Evolutionary conservation across 2,113 vertebrate species (phyloP), one percentile per base, ranked within the genome.

Genomic region (Gobius niger): DNA sequence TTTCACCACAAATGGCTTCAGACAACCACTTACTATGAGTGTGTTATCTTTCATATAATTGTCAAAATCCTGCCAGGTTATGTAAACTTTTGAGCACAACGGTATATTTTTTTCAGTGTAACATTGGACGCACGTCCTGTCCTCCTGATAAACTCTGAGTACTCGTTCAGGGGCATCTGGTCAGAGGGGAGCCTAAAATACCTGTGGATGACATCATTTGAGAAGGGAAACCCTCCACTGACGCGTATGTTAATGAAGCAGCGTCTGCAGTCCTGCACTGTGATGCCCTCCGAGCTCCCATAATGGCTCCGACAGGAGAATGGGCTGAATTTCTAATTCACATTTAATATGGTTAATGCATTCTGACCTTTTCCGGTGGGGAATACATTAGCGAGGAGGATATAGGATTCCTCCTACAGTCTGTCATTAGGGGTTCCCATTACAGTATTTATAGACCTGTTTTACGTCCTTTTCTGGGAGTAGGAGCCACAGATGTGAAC

Each of bases 331-430:
- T 77, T 67, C 57, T 73, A 76, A 72, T 78, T 86, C 65, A 54
- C 72, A 80, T 82, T 70, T 72, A 19, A 81, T 84, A 63, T 7
- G 56, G 60, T 82, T 83, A 82, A 84, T 84, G 85, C 75, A 72
- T 82, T 76, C 46, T 41, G 57, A 75, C 24, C n/a, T 78, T 67
- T 73, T 78, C 78, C 63, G 15, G 50, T 47, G 61, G 76, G 67
- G 70, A 67, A 18, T 69, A 42, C 84, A 82, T 87, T 79, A 83
- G 63, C 19, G 18, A 19, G 65, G 65, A 63, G 34, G 68, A 69
- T 73, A 56, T 56, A 66, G 72, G 74, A 77, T 68, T 73, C 69
- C 47, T 57, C 15, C 24, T 63, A 41, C 16, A 73, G 63, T 34
- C 4, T 65, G 64, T 73, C 68, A 75, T 85, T 80, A 84, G 80